phyloP scores from a whole-genome alignment of 1,140 invertebrate genomes.

The Heliothis subflexa region DNA sequence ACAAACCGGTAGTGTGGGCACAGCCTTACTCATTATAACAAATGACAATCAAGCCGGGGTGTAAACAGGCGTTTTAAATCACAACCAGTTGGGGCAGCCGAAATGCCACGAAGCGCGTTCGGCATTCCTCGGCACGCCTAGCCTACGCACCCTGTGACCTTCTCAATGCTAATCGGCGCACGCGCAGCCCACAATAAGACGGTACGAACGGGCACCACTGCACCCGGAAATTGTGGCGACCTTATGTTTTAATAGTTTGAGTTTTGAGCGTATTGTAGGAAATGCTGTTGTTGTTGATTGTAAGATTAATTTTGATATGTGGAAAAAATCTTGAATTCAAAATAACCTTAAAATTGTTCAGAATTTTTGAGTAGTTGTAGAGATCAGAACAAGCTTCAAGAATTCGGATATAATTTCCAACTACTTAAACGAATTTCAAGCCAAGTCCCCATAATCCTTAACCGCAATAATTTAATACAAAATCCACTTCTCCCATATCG shows the following conservation, averaged over 20 bases:
- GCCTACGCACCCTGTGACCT: constrained; percentile 65
- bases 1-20: background rate
- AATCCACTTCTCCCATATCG: constrained; percentile 27
- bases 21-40: constrained; percentile 12
- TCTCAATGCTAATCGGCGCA: constrained; percentile 71
- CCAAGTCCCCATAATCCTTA: background rate
- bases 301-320: background rate
- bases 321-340: too few species aligned
- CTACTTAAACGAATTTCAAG: background rate
- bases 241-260: constrained; percentile 39
- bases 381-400: too few species aligned
- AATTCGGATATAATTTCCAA: too few species aligned
- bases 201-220: constrained; percentile 25
- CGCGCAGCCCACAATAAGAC: constrained; percentile 43
- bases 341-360: too few species aligned
- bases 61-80: constrained; percentile 37
- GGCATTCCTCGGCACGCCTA: constrained; percentile 60
- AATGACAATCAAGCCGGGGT: constrained; percentile 18
- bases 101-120: constrained; percentile 60
- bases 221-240: constrained; percentile 43
- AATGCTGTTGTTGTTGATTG: constrained; percentile 5
- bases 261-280: background rate
- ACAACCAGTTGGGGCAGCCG: constrained; percentile 54
- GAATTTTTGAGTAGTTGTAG: too few species aligned
- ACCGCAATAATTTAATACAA: constrained; percentile 1